These are phyloP conservation scores for Amphipoea oculea DNA, from an alignment of 2,888 invertebrate species.

Conservation along the genomic window DNA sequence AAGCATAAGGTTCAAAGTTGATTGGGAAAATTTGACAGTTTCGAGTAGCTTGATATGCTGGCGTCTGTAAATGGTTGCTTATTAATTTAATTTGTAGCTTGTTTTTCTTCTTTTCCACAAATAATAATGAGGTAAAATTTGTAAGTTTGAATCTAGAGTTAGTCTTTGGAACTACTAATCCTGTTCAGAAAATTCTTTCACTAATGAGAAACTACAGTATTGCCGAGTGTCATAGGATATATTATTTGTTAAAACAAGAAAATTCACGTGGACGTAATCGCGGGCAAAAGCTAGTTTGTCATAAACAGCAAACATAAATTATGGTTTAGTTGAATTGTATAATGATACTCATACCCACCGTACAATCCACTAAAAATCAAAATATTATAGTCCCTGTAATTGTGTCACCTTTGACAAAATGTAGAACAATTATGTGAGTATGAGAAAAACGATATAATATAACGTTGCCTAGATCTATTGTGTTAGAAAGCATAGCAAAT, in stretches of 20 bases:
- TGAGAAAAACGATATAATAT: not conserved
- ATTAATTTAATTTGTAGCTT: not conserved
- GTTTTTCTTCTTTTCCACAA: not conserved
- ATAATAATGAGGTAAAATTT: not conserved
- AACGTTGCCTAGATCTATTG: not conserved
- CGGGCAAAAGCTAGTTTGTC: no score
- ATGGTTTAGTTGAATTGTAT: not conserved
- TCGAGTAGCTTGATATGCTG: no score
- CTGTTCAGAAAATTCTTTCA: not conserved
- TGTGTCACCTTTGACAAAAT: not conserved
- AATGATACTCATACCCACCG: not conserved
- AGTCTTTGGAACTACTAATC: not conserved
- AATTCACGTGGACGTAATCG: no score
- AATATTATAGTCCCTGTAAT: no score
- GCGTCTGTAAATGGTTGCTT: no score
- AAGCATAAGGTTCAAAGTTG: no score
- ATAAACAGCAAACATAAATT: no score
- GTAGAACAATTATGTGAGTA: not conserved
- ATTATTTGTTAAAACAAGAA: no score
- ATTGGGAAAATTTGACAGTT: no score
- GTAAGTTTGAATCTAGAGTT: no score
- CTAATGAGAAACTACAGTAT: not conserved
- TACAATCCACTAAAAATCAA: no score
- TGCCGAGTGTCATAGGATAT: not conserved
- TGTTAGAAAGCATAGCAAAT: not conserved